Conservation (phyloP, 1,140 invertebrate genomes). For the Myzus persicae region DNA sequence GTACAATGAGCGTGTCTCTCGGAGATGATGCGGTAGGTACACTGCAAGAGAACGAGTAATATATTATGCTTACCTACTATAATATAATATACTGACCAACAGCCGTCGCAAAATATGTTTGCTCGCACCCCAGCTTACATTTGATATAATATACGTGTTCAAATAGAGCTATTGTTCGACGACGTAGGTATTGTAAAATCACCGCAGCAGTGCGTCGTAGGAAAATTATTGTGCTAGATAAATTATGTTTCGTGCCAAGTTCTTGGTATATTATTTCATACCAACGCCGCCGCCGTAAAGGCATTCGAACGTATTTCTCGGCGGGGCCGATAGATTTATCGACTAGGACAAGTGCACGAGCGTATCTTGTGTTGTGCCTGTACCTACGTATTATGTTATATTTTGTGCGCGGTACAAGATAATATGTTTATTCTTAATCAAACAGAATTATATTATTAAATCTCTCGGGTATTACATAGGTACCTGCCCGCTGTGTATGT, state of each 20-base stretch:
- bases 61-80: not conserved
- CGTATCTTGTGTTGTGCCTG: not conserved
- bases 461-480: not conserved
- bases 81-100: not conserved
- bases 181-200: not conserved
- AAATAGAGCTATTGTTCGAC: not conserved
- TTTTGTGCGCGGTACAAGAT: not conserved
- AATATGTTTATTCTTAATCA: slow-evolving; percentile 30
- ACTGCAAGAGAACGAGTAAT: not conserved
- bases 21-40: not conserved
- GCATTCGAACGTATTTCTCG: not conserved
- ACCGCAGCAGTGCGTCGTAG: not conserved
- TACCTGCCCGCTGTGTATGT: not conserved
- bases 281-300: not conserved
- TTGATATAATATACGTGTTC: not conserved
- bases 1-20: not conserved
- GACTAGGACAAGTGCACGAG: not conserved
- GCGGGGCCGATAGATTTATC: slow-evolving; percentile 17
- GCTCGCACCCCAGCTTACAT: not conserved
- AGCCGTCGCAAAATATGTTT: not conserved
- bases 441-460: slow-evolving; percentile 35
- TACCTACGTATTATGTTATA: not conserved
- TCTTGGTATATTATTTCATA: no score
- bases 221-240: slow-evolving; percentile 24
- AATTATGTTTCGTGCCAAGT: not conserved